phyloP scores from a whole-genome alignment of 2,113 vertebrate species.

The Gymnarchus niloticus region DNA sequence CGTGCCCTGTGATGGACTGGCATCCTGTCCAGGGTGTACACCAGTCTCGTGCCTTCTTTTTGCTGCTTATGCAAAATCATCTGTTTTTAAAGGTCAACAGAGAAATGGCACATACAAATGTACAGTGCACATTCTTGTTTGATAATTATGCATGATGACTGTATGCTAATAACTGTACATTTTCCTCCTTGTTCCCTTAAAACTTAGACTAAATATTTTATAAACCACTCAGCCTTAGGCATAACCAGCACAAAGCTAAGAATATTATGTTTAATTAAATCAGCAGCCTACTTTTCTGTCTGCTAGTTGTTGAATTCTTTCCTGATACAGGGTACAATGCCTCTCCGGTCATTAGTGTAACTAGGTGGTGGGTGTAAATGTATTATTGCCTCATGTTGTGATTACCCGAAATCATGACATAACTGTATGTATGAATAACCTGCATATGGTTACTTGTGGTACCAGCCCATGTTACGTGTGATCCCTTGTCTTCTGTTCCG shows the following conservation, averaged over 20 bases:
- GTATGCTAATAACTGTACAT: not conserved
- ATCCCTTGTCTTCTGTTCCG: not conserved
- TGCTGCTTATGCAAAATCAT: not conserved
- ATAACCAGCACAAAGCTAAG: not conserved
- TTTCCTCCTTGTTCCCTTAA: not conserved
- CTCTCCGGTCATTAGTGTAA: not conserved
- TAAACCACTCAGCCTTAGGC: not conserved
- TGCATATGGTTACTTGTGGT: not conserved
- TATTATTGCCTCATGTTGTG: not conserved
- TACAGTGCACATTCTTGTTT: not conserved
- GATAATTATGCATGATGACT: not conserved
- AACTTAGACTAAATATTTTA: not conserved
- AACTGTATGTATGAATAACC: not conserved
- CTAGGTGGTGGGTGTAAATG: not conserved
- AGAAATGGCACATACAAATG: not conserved
- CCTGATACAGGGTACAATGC: not conserved
- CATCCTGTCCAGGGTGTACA: too few species aligned
- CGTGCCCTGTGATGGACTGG: too few species aligned
- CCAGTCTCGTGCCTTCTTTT: too few species aligned
- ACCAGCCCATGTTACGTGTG: not conserved
- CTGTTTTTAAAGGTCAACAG: not conserved
- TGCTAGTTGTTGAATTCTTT: not conserved
- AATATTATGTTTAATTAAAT: not conserved
- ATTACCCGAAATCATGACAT: not conserved
- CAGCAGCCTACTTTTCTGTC: not conserved